phyloP scores from a whole-genome alignment of 1,140 invertebrate species.

The Kradibia gibbosae region DNA sequence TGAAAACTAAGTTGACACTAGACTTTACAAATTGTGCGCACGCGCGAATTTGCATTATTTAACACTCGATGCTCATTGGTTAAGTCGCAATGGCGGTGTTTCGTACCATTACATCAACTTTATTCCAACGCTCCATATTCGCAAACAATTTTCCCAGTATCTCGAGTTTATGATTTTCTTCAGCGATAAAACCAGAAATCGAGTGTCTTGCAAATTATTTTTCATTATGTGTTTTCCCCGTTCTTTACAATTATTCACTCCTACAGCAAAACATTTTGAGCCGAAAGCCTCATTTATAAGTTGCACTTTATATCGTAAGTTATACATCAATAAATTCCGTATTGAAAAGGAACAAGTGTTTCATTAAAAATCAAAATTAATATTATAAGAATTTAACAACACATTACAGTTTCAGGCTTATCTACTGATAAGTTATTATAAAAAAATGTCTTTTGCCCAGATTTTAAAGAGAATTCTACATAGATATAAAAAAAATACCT shows the following conservation, averaged over 20 bases:
- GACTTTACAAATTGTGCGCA: not conserved
- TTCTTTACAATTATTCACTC: not conserved
- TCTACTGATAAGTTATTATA: too few species aligned
- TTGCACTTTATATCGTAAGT: too few species aligned
- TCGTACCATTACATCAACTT: not conserved
- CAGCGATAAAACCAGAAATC: not conserved
- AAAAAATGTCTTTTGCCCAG: too few species aligned
- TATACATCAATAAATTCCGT: too few species aligned
- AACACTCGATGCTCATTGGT: not conserved
- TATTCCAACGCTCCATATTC: not conserved
- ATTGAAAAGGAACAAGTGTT: too few species aligned
- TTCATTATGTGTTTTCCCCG: not conserved
- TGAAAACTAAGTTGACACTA: conserved; percentile 16
- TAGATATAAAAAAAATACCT: too few species aligned
- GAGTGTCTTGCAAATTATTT: not conserved
- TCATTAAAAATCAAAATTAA: too few species aligned
- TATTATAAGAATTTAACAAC: too few species aligned
- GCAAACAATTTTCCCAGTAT: not conserved
- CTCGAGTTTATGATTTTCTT: not conserved
- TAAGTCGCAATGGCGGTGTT: not conserved
- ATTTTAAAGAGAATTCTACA: too few species aligned
- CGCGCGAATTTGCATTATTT: not conserved
- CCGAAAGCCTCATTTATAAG: too few species aligned
- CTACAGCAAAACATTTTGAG: too few species aligned
- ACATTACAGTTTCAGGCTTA: too few species aligned